A percentile compares a stretch with the other conserved stretches of the same genome.
These are phyloP conservation scores for Myiotriccus ornatus DNA, from an alignment of 2,797 vertebrate genomes.

Conservation along the genomic window DNA sequence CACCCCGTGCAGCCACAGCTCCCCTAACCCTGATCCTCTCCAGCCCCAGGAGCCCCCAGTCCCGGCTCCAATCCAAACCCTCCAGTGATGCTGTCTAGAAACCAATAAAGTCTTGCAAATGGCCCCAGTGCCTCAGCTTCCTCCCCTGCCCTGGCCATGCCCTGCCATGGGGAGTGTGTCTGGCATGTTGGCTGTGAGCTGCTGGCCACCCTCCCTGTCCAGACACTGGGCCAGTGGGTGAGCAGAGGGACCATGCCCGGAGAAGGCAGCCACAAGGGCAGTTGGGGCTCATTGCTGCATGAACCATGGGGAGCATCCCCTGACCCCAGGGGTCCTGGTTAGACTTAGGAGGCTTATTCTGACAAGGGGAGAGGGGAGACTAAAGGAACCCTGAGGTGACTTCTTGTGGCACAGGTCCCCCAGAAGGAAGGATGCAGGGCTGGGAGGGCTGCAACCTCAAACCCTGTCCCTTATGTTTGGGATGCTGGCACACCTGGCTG, in stretches of 20 bases:
- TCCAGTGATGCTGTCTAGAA: neutral
- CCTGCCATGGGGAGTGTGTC: accelerated
- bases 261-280: neutral
- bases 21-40: neutral
- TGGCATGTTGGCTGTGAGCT: accelerated
- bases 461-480: neutral
- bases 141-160: neutral
- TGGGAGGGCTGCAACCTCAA: neutral
- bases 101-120: neutral
- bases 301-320: neutral
- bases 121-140: neutral
- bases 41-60: neutral
- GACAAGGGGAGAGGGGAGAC: neutral
- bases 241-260: neutral
- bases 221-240: neutral
- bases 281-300: neutral
- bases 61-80: neutral
- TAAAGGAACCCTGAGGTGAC: neutral
- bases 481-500: neutral
- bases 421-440: neutral
- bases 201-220: neutral
- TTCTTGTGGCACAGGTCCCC: neutral
- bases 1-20: neutral
- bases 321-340: neutral
- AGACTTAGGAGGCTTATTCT: neutral